Evolutionary conservation across 1,140 invertebrate genomes (phyloP), one percentile per base, ranked within the genome.

Genomic region (Glomeris maerens): DNA sequence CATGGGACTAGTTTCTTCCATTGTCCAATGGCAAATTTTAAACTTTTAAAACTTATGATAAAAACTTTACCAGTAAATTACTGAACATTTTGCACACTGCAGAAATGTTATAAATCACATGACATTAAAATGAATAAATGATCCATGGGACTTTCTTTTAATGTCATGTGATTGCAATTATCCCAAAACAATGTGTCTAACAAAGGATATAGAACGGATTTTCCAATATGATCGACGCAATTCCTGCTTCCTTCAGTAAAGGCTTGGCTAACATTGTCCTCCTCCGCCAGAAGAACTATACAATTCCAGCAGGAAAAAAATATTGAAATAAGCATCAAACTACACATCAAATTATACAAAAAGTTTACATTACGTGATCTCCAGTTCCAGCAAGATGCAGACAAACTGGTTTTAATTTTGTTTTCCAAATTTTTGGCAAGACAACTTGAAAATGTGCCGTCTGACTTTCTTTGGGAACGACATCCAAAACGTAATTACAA

Each of bases 351-450:
- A 20, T 39, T 41, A n/a, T 41, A 7, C 52, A 57, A 47, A 46
- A 28, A 52, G 25, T 52, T 7, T n/a, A n/a, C n/a, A 78, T 76
- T 76, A 94, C 90, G 76, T 98, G 94, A 76, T 99, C 95, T 42
- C 95, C 95, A 50, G 95, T 99, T 38, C 93, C 93, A 50, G 94
- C 93, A 52, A 97, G 72, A 65, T 98, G 92, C 56, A 98, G 73
- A 68, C 90, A 90, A 26, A 96, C 74, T 20, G 92, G 91, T 65
- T 84, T 84, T 52, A 78, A 72, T 55, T 72, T 68, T 45, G 55
- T 57, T 23, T 56, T 62, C 89, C 89, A 95, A 57, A 79, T 74
- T 40, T 77, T 74, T 1, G 92, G 92, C 54, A 96, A 63, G 45
- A 96, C 64, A 31, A 90, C 72, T 72, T 90, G 85, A 66, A 90